These are phyloP conservation scores for Speoplatyrhinus poulsoni DNA, from an alignment of 2,113 vertebrate species.

Conservation along the genomic window DNA sequence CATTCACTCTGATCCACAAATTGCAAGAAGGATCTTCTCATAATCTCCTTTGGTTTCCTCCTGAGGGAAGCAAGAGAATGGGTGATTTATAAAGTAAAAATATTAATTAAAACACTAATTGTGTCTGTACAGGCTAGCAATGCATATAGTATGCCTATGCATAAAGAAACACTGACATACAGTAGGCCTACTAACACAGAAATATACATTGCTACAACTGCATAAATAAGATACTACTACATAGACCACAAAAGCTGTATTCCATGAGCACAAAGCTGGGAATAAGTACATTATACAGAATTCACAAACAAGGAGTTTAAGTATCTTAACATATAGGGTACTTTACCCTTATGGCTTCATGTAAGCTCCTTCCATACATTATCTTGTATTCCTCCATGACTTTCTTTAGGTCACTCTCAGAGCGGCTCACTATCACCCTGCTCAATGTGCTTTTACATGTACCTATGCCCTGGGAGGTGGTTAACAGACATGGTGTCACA, in stretches of 20 bases:
- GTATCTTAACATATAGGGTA: too few relatives aligned
- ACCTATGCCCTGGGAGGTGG: conserved; percentile 73
- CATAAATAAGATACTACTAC: too few relatives aligned
- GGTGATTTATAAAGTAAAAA: background rate
- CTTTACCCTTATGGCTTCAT: conserved; percentile 81
- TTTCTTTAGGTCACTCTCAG: conserved; percentile 88
- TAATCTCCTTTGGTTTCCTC: conserved; percentile 87
- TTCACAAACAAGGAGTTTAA: background rate
- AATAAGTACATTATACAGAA: too few relatives aligned
- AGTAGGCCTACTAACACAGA: too few relatives aligned
- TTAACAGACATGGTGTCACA: background rate
- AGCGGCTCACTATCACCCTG: conserved; percentile 88
- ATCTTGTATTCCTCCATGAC: conserved; percentile 82
- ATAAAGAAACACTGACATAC: too few relatives aligned
- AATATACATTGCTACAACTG: too few relatives aligned
- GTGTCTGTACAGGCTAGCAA: too few relatives aligned
- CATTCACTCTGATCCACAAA: conserved; percentile 76
- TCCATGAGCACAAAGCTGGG: too few relatives aligned
- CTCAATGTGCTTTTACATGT: conserved; percentile 77
- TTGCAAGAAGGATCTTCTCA: conserved; percentile 80
- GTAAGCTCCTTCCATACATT: conserved; percentile 74
- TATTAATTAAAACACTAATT: background rate
- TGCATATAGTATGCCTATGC: too few relatives aligned
- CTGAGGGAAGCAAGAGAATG: conserved; percentile 67
- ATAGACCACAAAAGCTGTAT: too few relatives aligned